Evolutionary conservation across 2,888 invertebrate species (phyloP).

Genomic region (Sepiola atlantica): DNA sequence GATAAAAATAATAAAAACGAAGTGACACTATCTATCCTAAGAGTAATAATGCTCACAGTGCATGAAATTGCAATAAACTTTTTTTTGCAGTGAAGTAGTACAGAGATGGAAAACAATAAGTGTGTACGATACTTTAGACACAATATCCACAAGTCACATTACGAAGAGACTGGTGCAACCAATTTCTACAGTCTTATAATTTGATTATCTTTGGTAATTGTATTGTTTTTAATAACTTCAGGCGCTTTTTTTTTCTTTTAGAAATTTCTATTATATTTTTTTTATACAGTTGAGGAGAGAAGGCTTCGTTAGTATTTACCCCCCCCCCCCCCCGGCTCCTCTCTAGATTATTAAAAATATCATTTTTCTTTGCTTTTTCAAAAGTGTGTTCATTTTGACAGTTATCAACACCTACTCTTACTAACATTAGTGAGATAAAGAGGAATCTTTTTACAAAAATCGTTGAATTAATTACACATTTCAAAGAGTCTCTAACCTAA

Average conservation of each 20-base stretch:
- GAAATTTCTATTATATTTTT: not conserved
- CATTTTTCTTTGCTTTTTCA: not conserved
- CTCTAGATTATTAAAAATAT: not conserved
- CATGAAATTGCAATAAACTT: not conserved
- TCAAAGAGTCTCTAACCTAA: too few relatives aligned
- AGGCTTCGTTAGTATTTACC: not conserved
- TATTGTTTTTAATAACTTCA: not conserved
- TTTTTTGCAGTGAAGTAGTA: not conserved
- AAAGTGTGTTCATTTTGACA: not conserved
- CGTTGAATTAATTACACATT: too few relatives aligned
- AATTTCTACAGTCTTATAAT: not conserved
- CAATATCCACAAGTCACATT: not conserved
- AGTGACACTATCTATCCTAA: not conserved
- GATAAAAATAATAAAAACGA: not conserved
- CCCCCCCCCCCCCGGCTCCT: too few relatives aligned
- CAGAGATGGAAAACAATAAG: not conserved
- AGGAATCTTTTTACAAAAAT: not conserved
- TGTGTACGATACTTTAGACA: not conserved
- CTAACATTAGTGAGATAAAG: not conserved
- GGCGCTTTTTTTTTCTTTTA: not conserved
- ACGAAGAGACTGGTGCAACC: not conserved
- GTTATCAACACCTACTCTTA: not conserved
- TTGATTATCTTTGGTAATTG: not conserved
- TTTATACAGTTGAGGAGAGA: not conserved
- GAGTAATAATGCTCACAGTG: not conserved